Evolutionary conservation across 2,113 vertebrate genomes (phyloP), one percentile per base, ranked within the genome.

Genomic region (Muntiacus reevesi): DNA sequence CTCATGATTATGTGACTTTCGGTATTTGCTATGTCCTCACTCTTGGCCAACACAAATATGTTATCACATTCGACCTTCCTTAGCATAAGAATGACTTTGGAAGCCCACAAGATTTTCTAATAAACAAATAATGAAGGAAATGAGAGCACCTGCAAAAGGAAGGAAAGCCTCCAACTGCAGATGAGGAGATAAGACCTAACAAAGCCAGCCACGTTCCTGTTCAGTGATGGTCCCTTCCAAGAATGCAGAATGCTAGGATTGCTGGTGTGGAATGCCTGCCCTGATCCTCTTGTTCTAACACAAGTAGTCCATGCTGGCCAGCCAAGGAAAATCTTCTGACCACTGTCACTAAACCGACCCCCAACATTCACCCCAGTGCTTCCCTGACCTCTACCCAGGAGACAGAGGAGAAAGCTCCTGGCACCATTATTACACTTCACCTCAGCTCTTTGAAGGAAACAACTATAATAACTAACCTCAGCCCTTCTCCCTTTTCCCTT

Each of bases 81-180:
- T 88, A 89, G 84, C 98, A 94, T 96, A 95, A 98, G 97, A 97
- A 97, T 97, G 96, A 97, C 97, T 98, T 97, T 95, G 97, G 97
- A 98, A 97, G 97, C 96, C 95, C 95, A 54, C 91, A 64, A 19
- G 93, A 94, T 97, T 97, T 97, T 98, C 98, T 98, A 97, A 98
- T 97, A 96, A 97, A 97, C 96, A 97, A 95, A 97, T 97, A 98
- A 98, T 97, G 98, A 97, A 92, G 98, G 96, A 98, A 98, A 97
- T 97, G 97, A 94, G 98, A 97, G 96, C 97, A 95, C 97, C 97
- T 98, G 96, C 95, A 89, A 91, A 94, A 94, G 96, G 97, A 98
- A 98, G 97, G 98, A 97, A 98, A 97, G 0, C 81, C 89, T 98
- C 97, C 96, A 97, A 97, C 94, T 96, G 95, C 97, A 95, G 97